phyloP scores from a whole-genome alignment of 1,140 invertebrate species.

The Lutraria rhynchaena region DNA sequence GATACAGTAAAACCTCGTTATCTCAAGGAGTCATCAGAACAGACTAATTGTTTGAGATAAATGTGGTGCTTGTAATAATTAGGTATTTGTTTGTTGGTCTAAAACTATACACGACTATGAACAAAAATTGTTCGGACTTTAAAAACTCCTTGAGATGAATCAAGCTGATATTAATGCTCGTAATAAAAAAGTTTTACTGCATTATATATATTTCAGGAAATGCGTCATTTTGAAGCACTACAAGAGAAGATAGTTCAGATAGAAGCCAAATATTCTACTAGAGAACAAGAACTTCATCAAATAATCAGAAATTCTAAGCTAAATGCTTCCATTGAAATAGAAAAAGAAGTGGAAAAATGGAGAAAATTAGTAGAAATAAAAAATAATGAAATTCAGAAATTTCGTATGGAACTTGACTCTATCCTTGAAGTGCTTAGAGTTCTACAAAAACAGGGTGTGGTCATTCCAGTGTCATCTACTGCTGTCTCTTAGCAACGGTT shows the following conservation, averaged over 20 bases:
- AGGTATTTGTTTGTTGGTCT: too few species aligned
- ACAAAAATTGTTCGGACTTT: not conserved
- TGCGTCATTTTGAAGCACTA: conserved; percentile 79
- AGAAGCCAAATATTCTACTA: conserved; percentile 73
- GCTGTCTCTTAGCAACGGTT: conserved; percentile 59
- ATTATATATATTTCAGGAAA: conserved; percentile 72
- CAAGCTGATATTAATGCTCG: too few species aligned
- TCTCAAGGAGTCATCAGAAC: too few species aligned
- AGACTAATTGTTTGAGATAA: too few species aligned
- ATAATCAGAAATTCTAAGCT: conserved; percentile 73
- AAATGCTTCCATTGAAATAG: conserved; percentile 66
- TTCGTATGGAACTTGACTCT: conserved; percentile 79
- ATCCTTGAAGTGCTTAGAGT: conserved; percentile 79
- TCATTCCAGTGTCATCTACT: conserved; percentile 67
- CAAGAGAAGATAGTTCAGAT: conserved; percentile 78
- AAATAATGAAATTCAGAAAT: conserved; percentile 79
- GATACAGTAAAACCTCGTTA: too few species aligned
- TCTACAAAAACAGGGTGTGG: conserved; percentile 79
- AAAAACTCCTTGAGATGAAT: too few species aligned
- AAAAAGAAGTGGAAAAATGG: conserved; percentile 78
- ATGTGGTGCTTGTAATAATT: too few species aligned
- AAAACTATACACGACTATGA: too few species aligned
- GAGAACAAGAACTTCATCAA: conserved; percentile 78
- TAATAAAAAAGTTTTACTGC: too few species aligned
- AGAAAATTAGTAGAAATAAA: conserved; percentile 77